These are phyloP conservation scores for Drosophila miranda DNA, from an alignment of 1,140 invertebrate genomes.

Conservation along the genomic window DNA sequence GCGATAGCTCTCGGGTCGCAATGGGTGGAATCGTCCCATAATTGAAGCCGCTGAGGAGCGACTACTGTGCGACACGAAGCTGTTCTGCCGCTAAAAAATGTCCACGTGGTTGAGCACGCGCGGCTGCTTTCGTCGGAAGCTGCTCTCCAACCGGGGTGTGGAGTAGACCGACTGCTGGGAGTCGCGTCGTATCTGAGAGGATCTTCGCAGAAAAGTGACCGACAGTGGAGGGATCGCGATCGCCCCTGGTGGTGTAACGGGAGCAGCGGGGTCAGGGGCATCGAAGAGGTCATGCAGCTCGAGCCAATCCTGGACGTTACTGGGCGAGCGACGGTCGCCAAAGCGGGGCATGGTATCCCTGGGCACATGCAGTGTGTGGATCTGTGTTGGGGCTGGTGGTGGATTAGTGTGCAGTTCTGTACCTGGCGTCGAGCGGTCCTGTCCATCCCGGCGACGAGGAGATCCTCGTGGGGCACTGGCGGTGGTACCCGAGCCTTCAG, in stretches of 20 bases:
- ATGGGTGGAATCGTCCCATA: conserved; percentile 70
- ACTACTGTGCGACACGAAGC: conserved; percentile 68
- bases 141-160: conserved; percentile 66
- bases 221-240: background rate
- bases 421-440: conserved; percentile 82
- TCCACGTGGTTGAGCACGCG: conserved; percentile 67
- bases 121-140: conserved; percentile 42
- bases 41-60: conserved; percentile 77
- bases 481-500: conserved; percentile 88
- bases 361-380: conserved; percentile 56
- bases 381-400: conserved; percentile 10
- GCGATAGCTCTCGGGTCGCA: conserved; percentile 65
- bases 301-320: conserved; percentile 80
- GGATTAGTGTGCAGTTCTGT: conserved; percentile 45
- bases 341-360: conserved; percentile 57
- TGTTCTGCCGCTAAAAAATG: conserved; percentile 74
- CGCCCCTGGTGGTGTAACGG: conserved; percentile 12
- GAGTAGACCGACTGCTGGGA: conserved; percentile 65
- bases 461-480: conserved; percentile 92
- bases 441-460: conserved; percentile 83
- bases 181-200: conserved; percentile 49
- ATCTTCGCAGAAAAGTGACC: conserved; percentile 22
- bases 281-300: conserved; percentile 78
- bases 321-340: conserved; percentile 75
- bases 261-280: conserved; percentile 11